Conservation (phyloP, 2,113 vertebrate genomes). For the Myiopsitta monachus region DNA sequence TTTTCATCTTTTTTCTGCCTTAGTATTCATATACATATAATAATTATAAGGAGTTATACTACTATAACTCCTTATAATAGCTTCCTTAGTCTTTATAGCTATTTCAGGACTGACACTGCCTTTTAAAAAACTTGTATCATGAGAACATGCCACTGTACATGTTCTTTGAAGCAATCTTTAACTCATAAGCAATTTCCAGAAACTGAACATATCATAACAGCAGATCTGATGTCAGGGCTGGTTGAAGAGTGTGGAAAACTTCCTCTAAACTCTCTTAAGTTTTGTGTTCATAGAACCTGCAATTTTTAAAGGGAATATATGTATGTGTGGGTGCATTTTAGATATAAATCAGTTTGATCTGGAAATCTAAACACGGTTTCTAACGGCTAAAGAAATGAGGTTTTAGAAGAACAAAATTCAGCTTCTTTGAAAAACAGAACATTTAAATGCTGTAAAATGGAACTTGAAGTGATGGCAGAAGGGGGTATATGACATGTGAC, state of each 20-base stretch:
- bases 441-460: not conserved
- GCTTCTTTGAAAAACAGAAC: not conserved
- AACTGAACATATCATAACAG: not conserved
- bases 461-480: not conserved
- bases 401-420: not conserved
- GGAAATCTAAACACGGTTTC: not conserved
- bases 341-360: not conserved
- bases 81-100: not conserved
- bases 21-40: not conserved
- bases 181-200: not conserved
- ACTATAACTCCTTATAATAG: not conserved
- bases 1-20: not conserved
- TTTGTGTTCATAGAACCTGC: not conserved
- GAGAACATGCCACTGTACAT: not conserved
- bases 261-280: not conserved
- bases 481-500: not conserved
- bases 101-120: not conserved
- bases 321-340: not conserved
- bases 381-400: not conserved
- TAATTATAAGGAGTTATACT: not conserved
- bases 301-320: not conserved
- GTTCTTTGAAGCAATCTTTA: rapidly evolving
- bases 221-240: not conserved
- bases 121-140: not conserved
- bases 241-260: not conserved